Base-by-base conservation (phyloP, 2,888 invertebrate species). In the Dasysyrphus tricinctus region DNA sequence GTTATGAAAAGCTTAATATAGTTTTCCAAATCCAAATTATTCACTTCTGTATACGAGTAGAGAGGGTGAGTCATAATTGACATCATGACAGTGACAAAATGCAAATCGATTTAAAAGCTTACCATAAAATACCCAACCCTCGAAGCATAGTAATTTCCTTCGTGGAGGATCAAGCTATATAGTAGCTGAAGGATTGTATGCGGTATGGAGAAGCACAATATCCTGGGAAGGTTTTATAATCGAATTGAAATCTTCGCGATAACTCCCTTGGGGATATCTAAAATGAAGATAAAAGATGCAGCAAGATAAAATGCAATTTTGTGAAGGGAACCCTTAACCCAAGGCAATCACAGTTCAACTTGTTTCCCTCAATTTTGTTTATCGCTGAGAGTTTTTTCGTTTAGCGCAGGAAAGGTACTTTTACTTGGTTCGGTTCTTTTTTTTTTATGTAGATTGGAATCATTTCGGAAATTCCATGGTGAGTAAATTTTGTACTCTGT, bases 291-390 rank as follows among this genome's bases (percentile, higher is more conserved):
- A 61, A 61, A 61, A 61, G 61, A 61, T 24, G 61, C 61, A 42
- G 24, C 24, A 42, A 61, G 61, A 61, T 61, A 61, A 61, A 61
- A 61, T 61, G 61, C 61, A 61, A 61, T 61, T 61, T 61, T 24
- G 61, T n/a, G 19, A 19, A 39, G 9, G 24, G 24, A 19, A 6
- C 59, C 39, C 39, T 61, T 61, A 39, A 61, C 61, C 61, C 61
- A n/a, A 61, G 61, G 61, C 61, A 61, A 61, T 61, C 61, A 61
- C 24, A 61, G 61, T 61, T 61, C 61, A 61, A 61, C 61, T 61
- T 61, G 42, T 42, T 61, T 61, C 61, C 39, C 39, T 61, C 61
- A 24, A 61, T 61, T 61, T 61, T 61, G 61, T 61, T 61, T 42
- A 61, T 61, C 3, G 24, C 19, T 24, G n/a, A 24, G 39, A 24